Conservation (phyloP, 23 tunicate species). For the Trididemnum miniatum region DNA sequence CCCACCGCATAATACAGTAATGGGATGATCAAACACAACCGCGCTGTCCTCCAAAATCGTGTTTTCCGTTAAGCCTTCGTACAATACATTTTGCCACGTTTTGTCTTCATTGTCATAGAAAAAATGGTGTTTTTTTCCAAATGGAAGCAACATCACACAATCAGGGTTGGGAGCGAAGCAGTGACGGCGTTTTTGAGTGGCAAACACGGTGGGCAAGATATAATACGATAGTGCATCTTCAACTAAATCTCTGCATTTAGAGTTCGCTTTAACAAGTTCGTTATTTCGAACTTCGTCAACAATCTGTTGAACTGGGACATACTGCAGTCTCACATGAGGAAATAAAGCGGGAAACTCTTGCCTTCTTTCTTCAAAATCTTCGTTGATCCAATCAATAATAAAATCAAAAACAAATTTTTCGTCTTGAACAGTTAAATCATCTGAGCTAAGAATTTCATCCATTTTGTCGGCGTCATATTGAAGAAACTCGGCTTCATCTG, state of each 20-base stretch:
- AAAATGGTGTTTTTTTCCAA: background rate
- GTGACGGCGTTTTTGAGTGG: background rate
- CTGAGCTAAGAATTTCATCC: background rate
- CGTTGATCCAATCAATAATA: background rate
- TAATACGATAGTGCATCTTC: background rate
- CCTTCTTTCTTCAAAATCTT: background rate
- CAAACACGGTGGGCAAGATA: background rate
- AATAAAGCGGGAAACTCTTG: background rate
- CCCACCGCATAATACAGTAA: conserved; percentile 14
- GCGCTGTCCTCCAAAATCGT: background rate
- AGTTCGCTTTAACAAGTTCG: background rate
- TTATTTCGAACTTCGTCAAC: background rate
- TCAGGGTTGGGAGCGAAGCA: background rate
- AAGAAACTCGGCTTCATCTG: background rate
- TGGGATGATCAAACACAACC: background rate
- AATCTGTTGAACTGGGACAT: background rate
- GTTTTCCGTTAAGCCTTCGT: background rate
- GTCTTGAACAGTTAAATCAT: background rate
- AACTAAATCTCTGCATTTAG: background rate
- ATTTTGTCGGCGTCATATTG: background rate
- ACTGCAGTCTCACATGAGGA: background rate
- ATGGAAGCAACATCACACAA: background rate
- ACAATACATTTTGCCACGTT: background rate
- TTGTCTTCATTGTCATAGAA: background rate
- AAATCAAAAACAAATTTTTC: background rate